Base-by-base conservation (phyloP, 2,888 invertebrate genomes). In the Mesopsocus fuscifrons region DNA sequence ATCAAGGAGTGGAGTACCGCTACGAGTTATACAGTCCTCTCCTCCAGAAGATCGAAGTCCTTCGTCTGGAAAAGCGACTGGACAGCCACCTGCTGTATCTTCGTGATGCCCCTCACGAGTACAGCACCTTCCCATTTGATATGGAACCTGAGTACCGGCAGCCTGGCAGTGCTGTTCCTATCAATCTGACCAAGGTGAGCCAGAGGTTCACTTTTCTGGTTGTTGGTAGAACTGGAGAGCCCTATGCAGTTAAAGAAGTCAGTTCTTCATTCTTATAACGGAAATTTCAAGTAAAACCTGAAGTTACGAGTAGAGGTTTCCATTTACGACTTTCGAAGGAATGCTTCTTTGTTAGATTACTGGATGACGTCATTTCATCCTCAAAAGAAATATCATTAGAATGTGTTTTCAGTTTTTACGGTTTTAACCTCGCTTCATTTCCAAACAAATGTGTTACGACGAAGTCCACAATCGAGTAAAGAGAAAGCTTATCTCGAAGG, bases 1-100 rank as follows among this genome's bases (percentile, higher is more conserved):
- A 83, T 54, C 81, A 52, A 62, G 66, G 66, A 44, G 55, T 77
- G 40, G 78, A 80, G 63, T 67, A 82, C 51, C 60, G 68, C 50
- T 95, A 83, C 63, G 80, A 92, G 47, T 63, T 97, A 55, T 99
- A 99, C 56, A 94, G 91, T 62, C 97, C 98, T 11, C 76, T 82
- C 0, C 72, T 99, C 48, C 79, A 79, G 52, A 78, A 74, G 55
- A 78, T 99, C 26, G 88, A 94, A 63, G 85, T 95, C 2, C 61
- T 99, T 11, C 74, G 80, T 26, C 66, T 98, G 26, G 97, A 98
- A 59, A 94, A 88, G 58, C 71, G 97, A 42, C 63, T 97, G 16
- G 98, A 99, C 62, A 77, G 83, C 20, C 75, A 84, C 53, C 64
- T 99, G 40, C 67, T 74, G 13, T 99, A 97, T 58, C 67, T 99